Conservation (phyloP, 2,797 vertebrate genomes). For the Craterocephalus amniculus region DNA sequence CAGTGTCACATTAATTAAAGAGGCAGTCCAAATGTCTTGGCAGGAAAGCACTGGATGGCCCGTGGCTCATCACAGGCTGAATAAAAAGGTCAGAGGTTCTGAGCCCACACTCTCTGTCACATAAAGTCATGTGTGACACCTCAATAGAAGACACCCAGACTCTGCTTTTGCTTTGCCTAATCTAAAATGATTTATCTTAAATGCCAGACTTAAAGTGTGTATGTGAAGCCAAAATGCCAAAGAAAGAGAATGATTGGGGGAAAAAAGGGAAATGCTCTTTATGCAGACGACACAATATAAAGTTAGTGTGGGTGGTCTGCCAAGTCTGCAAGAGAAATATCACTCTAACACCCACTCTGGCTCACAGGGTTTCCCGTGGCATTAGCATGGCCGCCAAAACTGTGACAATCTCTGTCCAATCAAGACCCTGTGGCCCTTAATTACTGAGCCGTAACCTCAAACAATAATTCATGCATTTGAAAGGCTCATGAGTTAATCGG, state of each 20-base stretch:
- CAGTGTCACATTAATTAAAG: conserved; percentile 47
- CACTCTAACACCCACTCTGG: conserved; percentile 63
- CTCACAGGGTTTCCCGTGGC: conserved; percentile 59
- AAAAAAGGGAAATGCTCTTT: conserved; percentile 45
- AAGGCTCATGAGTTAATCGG: conserved; percentile 76
- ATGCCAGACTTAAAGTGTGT: conserved; percentile 54
- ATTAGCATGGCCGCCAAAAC: conserved; percentile 56
- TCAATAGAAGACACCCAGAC: conserved; percentile 61
- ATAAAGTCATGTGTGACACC: conserved; percentile 59
- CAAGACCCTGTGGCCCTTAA: conserved; percentile 74
- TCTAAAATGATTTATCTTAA: conserved; percentile 71
- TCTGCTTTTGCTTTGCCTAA: conserved; percentile 62
- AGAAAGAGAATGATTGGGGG: conserved; percentile 24
- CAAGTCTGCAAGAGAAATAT: conserved; percentile 65
- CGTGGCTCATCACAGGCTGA: conserved; percentile 42
- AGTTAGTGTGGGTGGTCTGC: conserved; percentile 73
- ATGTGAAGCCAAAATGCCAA: conserved; percentile 57
- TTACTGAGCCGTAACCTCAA: conserved; percentile 77
- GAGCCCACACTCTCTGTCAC: conserved; percentile 64
- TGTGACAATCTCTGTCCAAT: conserved; percentile 70
- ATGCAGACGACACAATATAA: conserved; percentile 61
- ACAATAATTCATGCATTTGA: conserved; percentile 80
- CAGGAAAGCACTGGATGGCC: conserved; percentile 44
- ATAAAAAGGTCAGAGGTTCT: conserved; percentile 64
- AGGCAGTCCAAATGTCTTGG: conserved; percentile 34